A percentile compares a stretch with the other conserved stretches of the same genome.
phyloP scores from a whole-genome alignment of 2,797 vertebrate species.

The Chaenodraco wilsoni region DNA sequence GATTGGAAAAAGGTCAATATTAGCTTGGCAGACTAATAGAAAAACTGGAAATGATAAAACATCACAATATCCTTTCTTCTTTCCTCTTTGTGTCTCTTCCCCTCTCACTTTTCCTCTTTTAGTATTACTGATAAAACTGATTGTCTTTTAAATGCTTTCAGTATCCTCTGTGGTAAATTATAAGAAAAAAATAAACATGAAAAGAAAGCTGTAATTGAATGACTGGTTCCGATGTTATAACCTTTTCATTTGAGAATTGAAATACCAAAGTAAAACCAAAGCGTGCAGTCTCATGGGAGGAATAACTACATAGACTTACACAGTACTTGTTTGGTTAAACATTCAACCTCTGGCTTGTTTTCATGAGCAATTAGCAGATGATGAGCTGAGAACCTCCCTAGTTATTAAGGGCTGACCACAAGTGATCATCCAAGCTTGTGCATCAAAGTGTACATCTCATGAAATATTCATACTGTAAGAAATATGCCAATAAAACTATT shows the following conservation, averaged over 20 bases:
- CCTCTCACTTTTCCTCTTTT: too few relatives aligned
- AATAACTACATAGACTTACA: slow-evolving; percentile 15
- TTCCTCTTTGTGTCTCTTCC: too few relatives aligned
- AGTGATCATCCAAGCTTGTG: slow-evolving; percentile 36
- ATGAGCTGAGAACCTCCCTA: slow-evolving; percentile 54
- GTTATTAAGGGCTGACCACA: slow-evolving; percentile 58
- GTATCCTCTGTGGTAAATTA: too few relatives aligned
- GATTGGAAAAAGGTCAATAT: slow-evolving; percentile 40
- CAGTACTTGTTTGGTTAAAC: slow-evolving; percentile 43
- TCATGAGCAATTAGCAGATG: slow-evolving; percentile 65
- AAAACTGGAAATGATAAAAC: too few relatives aligned
- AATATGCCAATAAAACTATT: slow-evolving; percentile 33
- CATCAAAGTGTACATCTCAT: slow-evolving; percentile 53
- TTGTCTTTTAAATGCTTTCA: too few relatives aligned
- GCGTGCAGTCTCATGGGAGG: slow-evolving; percentile 13
- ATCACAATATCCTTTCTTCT: too few relatives aligned
- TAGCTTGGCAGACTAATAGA: neutral
- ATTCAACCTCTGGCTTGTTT: slow-evolving; percentile 59
- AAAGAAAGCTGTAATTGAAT: neutral
- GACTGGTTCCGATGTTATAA: neutral
- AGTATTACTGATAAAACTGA: too few relatives aligned
- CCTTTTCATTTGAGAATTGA: slow-evolving; percentile 4
- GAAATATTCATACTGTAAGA: slow-evolving; percentile 58
- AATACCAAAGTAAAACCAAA: slow-evolving; percentile 21
- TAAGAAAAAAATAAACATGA: too few relatives aligned